Evolutionary conservation across 2,797 vertebrate species (phyloP).

Genomic region (Carapus acus): DNA sequence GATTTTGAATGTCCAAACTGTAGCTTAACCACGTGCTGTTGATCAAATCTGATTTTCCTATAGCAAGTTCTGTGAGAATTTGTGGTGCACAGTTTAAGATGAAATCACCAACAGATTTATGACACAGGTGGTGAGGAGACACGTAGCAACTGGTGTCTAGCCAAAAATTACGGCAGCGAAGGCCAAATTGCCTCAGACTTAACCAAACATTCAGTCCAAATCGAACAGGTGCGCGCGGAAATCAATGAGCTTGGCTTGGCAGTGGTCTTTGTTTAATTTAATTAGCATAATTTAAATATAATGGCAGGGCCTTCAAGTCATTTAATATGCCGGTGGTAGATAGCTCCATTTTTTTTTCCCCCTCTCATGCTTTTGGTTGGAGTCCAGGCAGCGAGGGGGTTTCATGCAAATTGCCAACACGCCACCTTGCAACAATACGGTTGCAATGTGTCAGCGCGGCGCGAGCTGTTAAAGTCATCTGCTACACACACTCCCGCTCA

Average conservation of each 20-base stretch:
- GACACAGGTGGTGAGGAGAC: constrained; percentile 31
- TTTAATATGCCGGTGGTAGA: constrained; percentile 35
- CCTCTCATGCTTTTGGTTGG: constrained; percentile 28
- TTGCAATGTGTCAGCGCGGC: constrained; percentile 9
- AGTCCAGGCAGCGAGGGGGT: constrained; percentile 24
- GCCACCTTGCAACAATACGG: constrained; percentile 33
- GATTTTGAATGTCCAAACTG: no score
- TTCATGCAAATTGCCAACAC: constrained; percentile 26
- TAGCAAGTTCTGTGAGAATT: no score
- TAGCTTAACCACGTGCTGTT: no score
- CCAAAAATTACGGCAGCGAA: constrained; percentile 21
- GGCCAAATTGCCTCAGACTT: constrained; percentile 40
- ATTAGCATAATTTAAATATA: constrained; percentile 57
- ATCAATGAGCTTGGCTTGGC: constrained; percentile 49
- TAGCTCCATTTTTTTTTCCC: constrained; percentile 21
- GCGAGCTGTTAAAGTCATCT: constrained; percentile 48
- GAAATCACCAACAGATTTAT: no score
- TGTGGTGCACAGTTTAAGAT: no score
- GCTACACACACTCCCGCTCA: constrained; percentile 23
- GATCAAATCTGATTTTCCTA: no score
- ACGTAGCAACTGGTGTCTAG: constrained; percentile 10
- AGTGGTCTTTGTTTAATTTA: constrained; percentile 47
- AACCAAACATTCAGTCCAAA: constrained; percentile 44
- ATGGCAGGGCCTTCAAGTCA: constrained; percentile 50
- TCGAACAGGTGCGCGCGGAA: constrained; percentile 52